Evolutionary conservation across 1,140 invertebrate genomes (phyloP), one percentile per base, ranked within the genome.

Genomic region (Wiebesia pumilae): DNA sequence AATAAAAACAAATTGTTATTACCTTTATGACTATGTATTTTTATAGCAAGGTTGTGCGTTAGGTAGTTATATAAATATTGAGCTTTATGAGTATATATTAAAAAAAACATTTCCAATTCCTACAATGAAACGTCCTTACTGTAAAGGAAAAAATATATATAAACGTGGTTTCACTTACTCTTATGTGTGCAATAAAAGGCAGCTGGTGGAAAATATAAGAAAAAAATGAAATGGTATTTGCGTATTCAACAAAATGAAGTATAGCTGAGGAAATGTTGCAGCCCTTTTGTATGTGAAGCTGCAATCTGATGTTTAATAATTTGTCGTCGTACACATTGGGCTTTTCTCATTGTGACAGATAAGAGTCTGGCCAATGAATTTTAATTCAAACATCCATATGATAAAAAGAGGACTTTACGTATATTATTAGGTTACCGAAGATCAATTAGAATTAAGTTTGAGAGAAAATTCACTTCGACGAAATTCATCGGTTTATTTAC

Each of bases 281-380:
- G 93, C 93, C 93, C 93, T 94, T 94, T 94, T 94, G 91, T 93
- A 94, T 93, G 90, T 90, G 88, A 90, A 93, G 90, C 89, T 91
- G 92, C 91, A 92, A 94, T 92, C 90, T 90, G 90, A 92, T 92
- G 92, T 93, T 93, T 89, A 89, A 81, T 91, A 89, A 69, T 90
- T 89, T 91, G 88, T 91, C 85, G 87, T 91, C 91, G 90, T 89
- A 88, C 87, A 90, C 85, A 89, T 84, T 83, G 77, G 83, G 81
- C 65, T 79, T 83, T 67, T 87, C 58, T 84, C 82, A 86, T 80
- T 83, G 65, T 35, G 40, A 54, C 58, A 80, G 84, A 40, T 75
- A 40, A 73, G 65, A 83, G 81, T 83, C n/a, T 80, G 54, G 30
- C 80, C 80, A 65, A 58, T 62, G 58, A 81, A 43, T 86, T 82